A percentile compares a stretch with the other conserved stretches of the same genome.
phyloP scores from a whole-genome alignment of 53 echinoderm and acorn worm genomes.

The Actinopyga echinites region DNA sequence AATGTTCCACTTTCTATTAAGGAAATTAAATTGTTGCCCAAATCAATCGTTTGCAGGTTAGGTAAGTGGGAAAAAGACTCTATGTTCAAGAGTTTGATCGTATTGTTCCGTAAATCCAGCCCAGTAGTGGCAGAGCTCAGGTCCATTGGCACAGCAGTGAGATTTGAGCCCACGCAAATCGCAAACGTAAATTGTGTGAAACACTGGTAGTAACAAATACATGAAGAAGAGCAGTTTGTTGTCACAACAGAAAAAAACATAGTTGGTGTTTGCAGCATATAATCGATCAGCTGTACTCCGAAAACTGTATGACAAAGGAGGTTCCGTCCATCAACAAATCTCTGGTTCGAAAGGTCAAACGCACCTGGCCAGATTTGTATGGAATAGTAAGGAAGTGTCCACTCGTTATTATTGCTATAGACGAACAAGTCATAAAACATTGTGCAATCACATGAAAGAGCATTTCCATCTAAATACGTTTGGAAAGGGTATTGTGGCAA shows the following conservation, averaged over 20 bases:
- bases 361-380: conserved; percentile 8
- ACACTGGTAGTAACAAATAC: background rate
- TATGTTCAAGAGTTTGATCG: background rate
- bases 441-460: background rate
- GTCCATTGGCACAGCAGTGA: background rate
- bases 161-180: background rate
- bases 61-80: background rate
- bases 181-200: background rate
- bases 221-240: background rate
- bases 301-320: background rate
- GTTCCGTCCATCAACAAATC: background rate
- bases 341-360: background rate
- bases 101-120: background rate
- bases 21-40: background rate
- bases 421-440: conserved; percentile 21
- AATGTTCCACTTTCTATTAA: background rate
- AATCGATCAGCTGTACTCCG: background rate
- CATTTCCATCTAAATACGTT: background rate
- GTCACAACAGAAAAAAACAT: background rate
- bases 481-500: background rate
- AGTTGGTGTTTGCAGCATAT: background rate
- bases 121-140: background rate
- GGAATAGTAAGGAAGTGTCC: conserved; percentile 8
- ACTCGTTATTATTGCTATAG: background rate
- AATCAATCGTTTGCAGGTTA: background rate